phyloP scores from a whole-genome alignment of 2,113 vertebrate genomes.

The Brachypodius melanocephalos region DNA sequence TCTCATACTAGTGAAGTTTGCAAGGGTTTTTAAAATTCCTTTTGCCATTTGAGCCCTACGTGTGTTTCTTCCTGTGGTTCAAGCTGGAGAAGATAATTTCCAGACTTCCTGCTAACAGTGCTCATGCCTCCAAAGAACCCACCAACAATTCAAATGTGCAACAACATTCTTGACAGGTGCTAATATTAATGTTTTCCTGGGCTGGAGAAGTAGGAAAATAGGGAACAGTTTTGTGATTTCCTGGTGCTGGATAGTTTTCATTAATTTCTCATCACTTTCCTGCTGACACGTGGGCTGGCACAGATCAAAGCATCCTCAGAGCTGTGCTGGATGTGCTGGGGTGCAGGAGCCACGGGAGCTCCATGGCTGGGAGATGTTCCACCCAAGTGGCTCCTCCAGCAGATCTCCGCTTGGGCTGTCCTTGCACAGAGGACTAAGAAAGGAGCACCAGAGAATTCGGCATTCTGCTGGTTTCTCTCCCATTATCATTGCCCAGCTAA shows the following conservation, averaged over 20 bases:
- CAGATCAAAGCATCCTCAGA: neutral
- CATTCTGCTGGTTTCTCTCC: neutral
- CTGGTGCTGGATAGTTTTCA: neutral
- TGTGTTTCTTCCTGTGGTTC: neutral
- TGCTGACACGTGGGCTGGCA: neutral
- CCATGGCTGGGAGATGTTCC: neutral
- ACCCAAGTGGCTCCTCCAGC: neutral
- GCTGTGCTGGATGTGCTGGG: neutral
- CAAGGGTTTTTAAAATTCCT: neutral
- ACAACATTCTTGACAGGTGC: neutral
- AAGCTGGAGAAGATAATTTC: neutral
- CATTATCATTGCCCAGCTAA: neutral
- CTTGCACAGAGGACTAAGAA: neutral
- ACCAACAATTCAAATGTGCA: neutral
- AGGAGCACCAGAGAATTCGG: neutral
- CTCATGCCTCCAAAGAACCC: neutral
- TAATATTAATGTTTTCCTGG: neutral
- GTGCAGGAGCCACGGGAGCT: neutral
- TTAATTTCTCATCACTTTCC: neutral
- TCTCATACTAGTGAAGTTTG: neutral
- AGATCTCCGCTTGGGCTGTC: neutral
- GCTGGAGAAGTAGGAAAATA: neutral
- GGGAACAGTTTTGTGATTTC: neutral
- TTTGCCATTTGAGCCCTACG: neutral
- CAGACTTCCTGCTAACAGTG: neutral